Conservation (phyloP, 2,888 invertebrate genomes). For the Stenichneumon culpator region DNA sequence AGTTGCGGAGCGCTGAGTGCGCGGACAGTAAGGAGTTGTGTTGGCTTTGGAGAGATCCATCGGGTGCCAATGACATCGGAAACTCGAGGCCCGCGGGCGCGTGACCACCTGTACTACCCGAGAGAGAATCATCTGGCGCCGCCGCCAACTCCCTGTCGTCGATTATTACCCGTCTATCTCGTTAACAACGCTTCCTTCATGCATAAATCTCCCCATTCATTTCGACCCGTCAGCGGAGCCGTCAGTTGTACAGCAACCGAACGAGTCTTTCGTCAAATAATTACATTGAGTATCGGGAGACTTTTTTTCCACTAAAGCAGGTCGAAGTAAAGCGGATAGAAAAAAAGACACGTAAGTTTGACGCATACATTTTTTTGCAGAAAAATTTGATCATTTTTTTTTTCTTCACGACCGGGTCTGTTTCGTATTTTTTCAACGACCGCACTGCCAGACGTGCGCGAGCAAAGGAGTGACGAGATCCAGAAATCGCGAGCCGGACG, state of each 20-base stretch:
- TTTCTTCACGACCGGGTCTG: background rate
- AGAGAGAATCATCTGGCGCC: background rate
- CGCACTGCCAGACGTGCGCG: slow-evolving; percentile 33
- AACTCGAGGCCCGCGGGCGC: slow-evolving; percentile 8
- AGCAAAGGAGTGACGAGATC: slow-evolving; percentile 39
- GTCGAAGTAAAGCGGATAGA: background rate
- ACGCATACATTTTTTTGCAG: background rate
- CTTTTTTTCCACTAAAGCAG: background rate
- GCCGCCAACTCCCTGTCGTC: slow-evolving; percentile 43
- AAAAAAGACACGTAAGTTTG: no score
- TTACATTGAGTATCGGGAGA: background rate
- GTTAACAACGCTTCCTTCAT: slow-evolving; percentile 23
- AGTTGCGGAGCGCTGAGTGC: slow-evolving; percentile 1
- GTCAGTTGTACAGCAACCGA: background rate
- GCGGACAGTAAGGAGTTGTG: background rate
- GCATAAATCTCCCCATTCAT: background rate
- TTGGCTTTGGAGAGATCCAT: slow-evolving; percentile 28
- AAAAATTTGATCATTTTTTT: background rate
- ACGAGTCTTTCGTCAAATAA: background rate
- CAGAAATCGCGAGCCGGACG: slow-evolving; percentile 29
- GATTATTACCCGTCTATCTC: slow-evolving; percentile 40
- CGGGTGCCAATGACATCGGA: slow-evolving; percentile 46
- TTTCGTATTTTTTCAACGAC: slow-evolving; percentile 23
- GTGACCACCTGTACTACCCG: slow-evolving; percentile 39
- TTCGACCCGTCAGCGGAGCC: slow-evolving; percentile 2